A percentile compares a stretch with the other conserved stretches of the same genome.
Conservation (phyloP, 2,888 invertebrate species). For the Epinotia brunnichana region DNA sequence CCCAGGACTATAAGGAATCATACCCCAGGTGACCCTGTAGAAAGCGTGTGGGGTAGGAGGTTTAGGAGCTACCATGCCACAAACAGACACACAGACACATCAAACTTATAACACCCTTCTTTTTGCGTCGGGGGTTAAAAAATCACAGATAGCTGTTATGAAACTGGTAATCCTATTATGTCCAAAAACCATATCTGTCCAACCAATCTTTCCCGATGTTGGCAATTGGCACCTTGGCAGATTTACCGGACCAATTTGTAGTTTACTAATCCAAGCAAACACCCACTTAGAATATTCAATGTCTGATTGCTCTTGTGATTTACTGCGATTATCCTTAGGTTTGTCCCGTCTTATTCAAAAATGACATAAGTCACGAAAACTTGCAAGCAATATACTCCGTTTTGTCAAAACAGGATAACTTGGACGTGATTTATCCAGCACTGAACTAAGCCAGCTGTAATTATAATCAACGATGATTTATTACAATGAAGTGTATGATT, state of each 20-base stretch:
- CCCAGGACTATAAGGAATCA: no score
- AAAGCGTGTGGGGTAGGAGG: no score
- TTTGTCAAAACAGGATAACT: conserved; percentile 48
- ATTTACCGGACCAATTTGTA: conserved; percentile 69
- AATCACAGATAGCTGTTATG: no score
- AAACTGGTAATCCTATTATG: not conserved
- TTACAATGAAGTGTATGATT: conserved; percentile 65
- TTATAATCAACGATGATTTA: conserved; percentile 72
- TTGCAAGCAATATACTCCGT: not conserved
- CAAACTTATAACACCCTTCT: no score
- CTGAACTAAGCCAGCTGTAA: conserved; percentile 58
- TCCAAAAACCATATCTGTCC: conserved; percentile 4
- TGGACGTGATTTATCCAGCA: conserved; percentile 69
- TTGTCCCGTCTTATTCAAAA: not conserved
- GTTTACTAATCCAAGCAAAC: conserved; percentile 69
- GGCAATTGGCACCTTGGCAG: conserved; percentile 57
- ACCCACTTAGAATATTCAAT: conserved; percentile 73
- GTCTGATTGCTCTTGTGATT: conserved; percentile 75
- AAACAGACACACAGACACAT: no score
- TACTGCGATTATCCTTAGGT: conserved; percentile 67
- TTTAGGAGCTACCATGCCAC: no score
- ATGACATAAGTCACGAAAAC: not conserved
- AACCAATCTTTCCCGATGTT: conserved; percentile 16
- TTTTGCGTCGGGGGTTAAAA: no score
- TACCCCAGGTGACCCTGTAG: no score